These are phyloP conservation scores for Lepidochrysops patricia DNA, from an alignment of 2,888 invertebrate species.

Conservation along the genomic window DNA sequence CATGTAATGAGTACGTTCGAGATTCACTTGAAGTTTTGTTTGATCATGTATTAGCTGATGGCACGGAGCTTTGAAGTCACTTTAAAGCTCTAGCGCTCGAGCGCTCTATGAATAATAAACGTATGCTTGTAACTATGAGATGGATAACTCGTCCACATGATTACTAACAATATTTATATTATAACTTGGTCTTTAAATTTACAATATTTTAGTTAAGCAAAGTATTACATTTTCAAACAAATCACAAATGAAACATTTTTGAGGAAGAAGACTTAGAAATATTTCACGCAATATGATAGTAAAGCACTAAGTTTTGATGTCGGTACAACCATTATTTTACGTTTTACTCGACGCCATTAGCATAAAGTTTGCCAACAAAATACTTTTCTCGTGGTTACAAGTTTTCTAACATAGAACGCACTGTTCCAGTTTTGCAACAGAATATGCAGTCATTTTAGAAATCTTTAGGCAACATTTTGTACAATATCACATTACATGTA, in stretches of 20 bases:
- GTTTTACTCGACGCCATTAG: background rate
- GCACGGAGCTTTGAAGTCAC: background rate
- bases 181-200: background rate
- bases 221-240: background rate
- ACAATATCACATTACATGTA: too few species aligned
- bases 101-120: background rate
- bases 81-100: background rate
- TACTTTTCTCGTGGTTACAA: background rate
- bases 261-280: too few species aligned
- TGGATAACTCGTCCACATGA: background rate
- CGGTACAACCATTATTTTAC: background rate
- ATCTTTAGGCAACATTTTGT: background rate
- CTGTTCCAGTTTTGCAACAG: background rate
- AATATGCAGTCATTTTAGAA: background rate
- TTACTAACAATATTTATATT: background rate
- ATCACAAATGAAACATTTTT: too few species aligned
- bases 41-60: background rate
- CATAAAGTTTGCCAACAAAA: background rate
- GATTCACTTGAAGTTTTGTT: background rate
- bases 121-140: background rate
- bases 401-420: background rate
- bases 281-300: background rate
- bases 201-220: background rate
- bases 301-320: background rate
- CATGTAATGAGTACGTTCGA: slow-evolving; percentile 23